Base-by-base conservation (phyloP, 1,140 invertebrate genomes). In the Microplitis demolitor region DNA sequence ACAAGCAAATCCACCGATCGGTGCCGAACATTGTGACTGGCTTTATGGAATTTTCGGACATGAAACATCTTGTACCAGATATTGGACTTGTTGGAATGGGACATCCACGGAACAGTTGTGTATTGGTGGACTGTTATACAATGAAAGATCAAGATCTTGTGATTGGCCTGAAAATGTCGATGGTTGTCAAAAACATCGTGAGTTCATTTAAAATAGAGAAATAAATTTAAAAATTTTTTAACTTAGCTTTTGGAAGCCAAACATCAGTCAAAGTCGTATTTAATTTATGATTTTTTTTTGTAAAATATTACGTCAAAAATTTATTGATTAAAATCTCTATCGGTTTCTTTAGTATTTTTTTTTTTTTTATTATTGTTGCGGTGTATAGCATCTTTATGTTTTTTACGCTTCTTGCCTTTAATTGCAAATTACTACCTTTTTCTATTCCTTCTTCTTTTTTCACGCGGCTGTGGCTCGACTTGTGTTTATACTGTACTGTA, bases 51-150 rank as follows among this genome's bases (percentile, higher is more conserved):
- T 97, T 77, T 97, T 97, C 84, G 95, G 95, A 0, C 96, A 97
- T 82, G 95, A 96, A 85, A 96, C 95, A 0, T 95, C 94, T 0
- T 97, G 96, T 88, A 97, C 95, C 0, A 88, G 96, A 13, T 97
- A 97, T 84, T 97, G 95, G 95, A 96, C 95, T 1, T 97, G 95
- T 83, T 97, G 95, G 96, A 97, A 97, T 83, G 95, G 95, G 39
- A 97, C 96, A 0, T 93, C 95, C 9, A 96, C 95, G 0, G 95
- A 96, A 84, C 95, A 97, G 83, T 90, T 96, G n/a, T 97, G 96
- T 85, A 96, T 96, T 77, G 95, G 95, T 53, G 95, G 95, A 2
- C 89, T 97, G 4, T 88, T 97, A 5, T 97, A 96, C 89, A 97
- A 97, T 82, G 95, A 97, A 85, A 91, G 93, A 76, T 93, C 94